phyloP scores from a whole-genome alignment of 1,140 invertebrate species.

The Bombus waltoni region DNA sequence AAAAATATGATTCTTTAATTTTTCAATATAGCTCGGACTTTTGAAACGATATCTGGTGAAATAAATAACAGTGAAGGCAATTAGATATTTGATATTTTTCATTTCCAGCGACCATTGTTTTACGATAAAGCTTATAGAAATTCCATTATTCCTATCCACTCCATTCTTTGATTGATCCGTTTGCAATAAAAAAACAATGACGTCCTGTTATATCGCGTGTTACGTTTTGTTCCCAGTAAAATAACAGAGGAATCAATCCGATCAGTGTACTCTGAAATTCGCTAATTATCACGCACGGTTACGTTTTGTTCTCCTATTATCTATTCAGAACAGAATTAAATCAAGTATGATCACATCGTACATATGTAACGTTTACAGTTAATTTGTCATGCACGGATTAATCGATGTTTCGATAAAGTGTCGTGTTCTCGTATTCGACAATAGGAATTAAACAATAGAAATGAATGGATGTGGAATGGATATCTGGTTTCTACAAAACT shows the following conservation, averaged over 20 bases:
- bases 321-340: background rate
- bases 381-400: background rate
- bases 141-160: background rate
- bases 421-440: background rate
- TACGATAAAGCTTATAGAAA: background rate
- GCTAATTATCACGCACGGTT: background rate
- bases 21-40: too few species aligned
- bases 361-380: background rate
- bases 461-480: too few species aligned
- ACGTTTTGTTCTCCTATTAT: background rate
- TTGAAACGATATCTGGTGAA: too few species aligned
- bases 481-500: too few species aligned
- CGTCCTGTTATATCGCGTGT: background rate
- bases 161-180: background rate
- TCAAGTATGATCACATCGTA: background rate
- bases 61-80: background rate
- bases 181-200: background rate
- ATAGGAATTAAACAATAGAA: too few species aligned
- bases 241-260: background rate
- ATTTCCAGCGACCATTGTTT: background rate
- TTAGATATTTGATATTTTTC: constrained; percentile 3
- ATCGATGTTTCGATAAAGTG: background rate
- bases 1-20: too few species aligned
- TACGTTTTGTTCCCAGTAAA: background rate
- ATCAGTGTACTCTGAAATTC: background rate